Evolutionary conservation across 2,888 invertebrate species (phyloP).

Genomic region (Drosophila conformis): DNA sequence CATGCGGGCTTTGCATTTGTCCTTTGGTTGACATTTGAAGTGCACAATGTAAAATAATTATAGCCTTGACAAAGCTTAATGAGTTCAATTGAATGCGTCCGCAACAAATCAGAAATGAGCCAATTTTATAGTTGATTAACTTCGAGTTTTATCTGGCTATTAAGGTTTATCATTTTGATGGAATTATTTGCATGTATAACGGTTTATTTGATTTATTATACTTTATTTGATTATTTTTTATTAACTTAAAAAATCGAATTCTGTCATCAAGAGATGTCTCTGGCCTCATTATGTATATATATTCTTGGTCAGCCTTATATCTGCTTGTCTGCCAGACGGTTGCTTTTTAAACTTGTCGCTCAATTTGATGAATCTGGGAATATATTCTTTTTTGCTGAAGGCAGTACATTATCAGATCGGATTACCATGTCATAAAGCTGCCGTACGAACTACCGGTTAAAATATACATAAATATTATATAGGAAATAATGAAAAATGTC

Average conservation of each 20-base stretch:
- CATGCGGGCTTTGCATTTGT: conserved; percentile 15
- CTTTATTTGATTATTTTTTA: not conserved
- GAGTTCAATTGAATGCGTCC: conserved; percentile 25
- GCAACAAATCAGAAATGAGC: conserved; percentile 22
- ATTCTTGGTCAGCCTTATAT: not conserved
- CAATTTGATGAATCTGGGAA: not conserved
- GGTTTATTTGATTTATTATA: not conserved
- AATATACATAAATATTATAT: not conserved
- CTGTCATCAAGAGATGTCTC: not conserved
- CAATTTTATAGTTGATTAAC: not conserved
- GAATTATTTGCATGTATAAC: not conserved
- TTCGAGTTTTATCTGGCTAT: not conserved
- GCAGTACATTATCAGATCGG: not conserved
- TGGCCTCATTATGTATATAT: not conserved
- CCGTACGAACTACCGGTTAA: too few relatives aligned
- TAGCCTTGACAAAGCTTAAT: conserved; percentile 20
- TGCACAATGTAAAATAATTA: conserved; percentile 67
- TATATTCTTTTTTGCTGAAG: not conserved
- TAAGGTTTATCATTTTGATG: not conserved
- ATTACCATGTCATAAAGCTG: not conserved
- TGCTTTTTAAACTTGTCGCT: not conserved
- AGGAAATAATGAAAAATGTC: not conserved
- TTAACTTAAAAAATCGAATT: too few relatives aligned
- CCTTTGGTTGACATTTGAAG: conserved; percentile 10
- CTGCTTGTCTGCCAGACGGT: not conserved